Conservation (phyloP, 1,140 invertebrate genomes). For the Achatina immaculata region DNA sequence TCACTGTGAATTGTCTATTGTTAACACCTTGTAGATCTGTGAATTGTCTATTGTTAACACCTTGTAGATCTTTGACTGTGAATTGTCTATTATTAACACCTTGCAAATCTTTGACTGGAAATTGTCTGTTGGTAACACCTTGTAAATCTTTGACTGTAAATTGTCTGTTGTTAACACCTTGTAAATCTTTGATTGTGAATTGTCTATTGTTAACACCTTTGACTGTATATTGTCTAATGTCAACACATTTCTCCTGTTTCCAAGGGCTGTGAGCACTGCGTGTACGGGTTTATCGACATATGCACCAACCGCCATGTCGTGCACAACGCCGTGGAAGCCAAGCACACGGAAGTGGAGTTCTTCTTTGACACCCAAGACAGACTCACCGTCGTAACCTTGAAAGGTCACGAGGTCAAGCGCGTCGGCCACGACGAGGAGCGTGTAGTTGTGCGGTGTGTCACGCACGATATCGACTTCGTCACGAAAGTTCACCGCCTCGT, state of each 20-base stretch:
- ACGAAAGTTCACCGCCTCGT: conserved; percentile 13
- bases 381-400: conserved; percentile 3
- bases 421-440: neutral
- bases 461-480: conserved; percentile 34
- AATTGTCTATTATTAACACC: no score
- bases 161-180: no score
- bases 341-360: conserved; percentile 26
- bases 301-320: conserved; percentile 27
- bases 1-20: no score
- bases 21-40: no score
- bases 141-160: no score
- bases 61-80: no score
- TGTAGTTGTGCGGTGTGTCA: conserved; percentile 20
- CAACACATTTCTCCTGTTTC: neutral
- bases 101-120: no score
- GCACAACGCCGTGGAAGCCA: conserved; percentile 7
- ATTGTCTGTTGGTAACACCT: no score
- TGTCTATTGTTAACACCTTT: no score
- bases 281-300: conserved; percentile 34
- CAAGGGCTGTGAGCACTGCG: conserved; percentile 9
- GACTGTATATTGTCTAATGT: conserved; percentile 5
- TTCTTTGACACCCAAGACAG: conserved; percentile 33
- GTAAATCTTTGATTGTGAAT: no score
- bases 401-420: conserved; percentile 9
- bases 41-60: no score